Percentiles rank a stretch among this genome's conserved stretches.
Evolutionary conservation across 2,113 vertebrate genomes (phyloP).

Genomic region (Haemorhous mexicanus): DNA sequence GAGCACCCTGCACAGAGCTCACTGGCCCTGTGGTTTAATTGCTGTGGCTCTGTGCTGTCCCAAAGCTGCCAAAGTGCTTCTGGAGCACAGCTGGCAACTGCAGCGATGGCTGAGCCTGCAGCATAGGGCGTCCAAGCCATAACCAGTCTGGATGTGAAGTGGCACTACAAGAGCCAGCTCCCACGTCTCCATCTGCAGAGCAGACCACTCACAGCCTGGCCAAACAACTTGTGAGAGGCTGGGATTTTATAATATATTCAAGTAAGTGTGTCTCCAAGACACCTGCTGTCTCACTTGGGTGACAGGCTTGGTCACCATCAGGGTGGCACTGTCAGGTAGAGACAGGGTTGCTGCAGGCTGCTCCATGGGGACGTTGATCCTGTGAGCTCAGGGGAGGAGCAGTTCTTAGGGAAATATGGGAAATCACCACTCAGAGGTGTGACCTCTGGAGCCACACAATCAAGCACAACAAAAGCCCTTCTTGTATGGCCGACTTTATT

Average conservation of each 20-base stretch:
- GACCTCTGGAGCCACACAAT: accelerated
- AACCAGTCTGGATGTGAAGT: background rate
- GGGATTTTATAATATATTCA: background rate
- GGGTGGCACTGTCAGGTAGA: background rate
- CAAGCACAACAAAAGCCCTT: background rate
- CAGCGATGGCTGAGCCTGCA: background rate
- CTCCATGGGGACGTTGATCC: accelerated
- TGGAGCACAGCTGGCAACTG: background rate
- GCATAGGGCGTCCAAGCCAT: background rate
- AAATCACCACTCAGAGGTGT: background rate
- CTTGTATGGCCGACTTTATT: background rate
- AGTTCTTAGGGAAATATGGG: background rate
- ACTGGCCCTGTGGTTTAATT: background rate
- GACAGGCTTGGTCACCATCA: background rate
- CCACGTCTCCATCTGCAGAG: background rate
- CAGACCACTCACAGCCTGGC: background rate
- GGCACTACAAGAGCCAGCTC: background rate
- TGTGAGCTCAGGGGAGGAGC: background rate
- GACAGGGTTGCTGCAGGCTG: background rate
- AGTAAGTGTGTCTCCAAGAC: background rate
- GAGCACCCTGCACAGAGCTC: background rate
- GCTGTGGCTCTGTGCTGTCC: background rate
- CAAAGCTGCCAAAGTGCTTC: background rate
- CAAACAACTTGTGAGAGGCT: background rate
- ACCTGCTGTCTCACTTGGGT: background rate